Evolutionary conservation across 2,888 invertebrate species (phyloP).

Genomic region (Cephus sareptanus): DNA sequence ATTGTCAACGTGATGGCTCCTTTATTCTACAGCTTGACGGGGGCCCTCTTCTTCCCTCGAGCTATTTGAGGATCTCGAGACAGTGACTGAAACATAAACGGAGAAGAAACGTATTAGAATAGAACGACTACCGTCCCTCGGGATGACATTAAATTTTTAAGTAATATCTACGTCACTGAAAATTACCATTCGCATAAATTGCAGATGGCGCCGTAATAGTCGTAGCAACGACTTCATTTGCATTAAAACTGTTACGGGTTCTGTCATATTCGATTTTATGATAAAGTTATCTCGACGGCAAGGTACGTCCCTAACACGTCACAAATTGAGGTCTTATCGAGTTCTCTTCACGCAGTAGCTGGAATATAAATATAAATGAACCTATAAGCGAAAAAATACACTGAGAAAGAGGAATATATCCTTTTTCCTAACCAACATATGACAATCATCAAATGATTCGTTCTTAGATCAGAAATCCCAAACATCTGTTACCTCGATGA

Average conservation of each 20-base stretch:
- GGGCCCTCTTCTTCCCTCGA: conserved; percentile 13
- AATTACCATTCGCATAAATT: conserved; percentile 1
- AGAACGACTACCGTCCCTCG: background rate
- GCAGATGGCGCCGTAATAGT: background rate
- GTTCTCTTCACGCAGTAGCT: background rate
- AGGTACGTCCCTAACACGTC: background rate
- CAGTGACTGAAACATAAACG: conserved; percentile 51
- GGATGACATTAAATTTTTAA: background rate
- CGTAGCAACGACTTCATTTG: conserved; percentile 1
- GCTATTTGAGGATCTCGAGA: conserved; percentile 59
- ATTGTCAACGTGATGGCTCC: conserved; percentile 12
- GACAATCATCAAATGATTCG: background rate
- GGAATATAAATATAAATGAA: background rate
- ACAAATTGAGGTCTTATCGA: background rate
- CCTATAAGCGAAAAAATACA: background rate
- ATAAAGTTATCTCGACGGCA: background rate
- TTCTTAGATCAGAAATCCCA: background rate
- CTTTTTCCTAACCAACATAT: background rate
- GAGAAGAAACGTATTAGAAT: background rate
- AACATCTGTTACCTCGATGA: background rate
- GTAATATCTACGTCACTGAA: background rate
- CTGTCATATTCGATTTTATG: background rate
- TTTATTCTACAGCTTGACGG: conserved; percentile 33
- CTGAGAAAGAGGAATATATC: background rate
- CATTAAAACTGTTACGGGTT: background rate